These are phyloP conservation scores for Limosa lapponica DNA, from an alignment of 2,797 vertebrate genomes.

Conservation along the genomic window DNA sequence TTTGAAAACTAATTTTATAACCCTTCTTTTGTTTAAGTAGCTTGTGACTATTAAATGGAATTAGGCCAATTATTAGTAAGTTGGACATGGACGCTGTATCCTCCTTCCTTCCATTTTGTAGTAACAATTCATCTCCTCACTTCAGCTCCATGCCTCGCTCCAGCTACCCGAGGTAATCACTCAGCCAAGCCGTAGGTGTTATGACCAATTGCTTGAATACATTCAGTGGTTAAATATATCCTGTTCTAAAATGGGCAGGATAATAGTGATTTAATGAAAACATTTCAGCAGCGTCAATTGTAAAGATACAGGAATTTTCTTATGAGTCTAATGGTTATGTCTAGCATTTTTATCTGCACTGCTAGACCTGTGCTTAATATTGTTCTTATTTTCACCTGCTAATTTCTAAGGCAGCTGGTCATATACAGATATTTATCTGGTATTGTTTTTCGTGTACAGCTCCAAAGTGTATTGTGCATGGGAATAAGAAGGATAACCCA, in stretches of 20 bases:
- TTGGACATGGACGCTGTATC: not conserved
- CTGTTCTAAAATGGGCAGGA: constrained; percentile 36
- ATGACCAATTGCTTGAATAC: constrained; percentile 41
- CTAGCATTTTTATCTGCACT: not conserved
- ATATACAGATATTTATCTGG: not conserved
- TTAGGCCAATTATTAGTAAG: not conserved
- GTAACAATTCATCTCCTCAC: not conserved
- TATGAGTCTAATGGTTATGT: not conserved
- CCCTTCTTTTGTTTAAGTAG: not conserved
- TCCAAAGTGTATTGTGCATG: not conserved
- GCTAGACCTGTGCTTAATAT: not conserved
- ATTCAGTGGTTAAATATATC: constrained; percentile 52
- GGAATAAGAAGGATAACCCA: not conserved
- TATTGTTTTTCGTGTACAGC: not conserved
- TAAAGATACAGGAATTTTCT: constrained; percentile 8
- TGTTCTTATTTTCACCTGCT: not conserved
- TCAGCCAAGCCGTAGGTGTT: not conserved
- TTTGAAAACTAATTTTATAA: not conserved
- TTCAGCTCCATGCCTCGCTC: not conserved
- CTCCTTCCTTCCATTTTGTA: not conserved
- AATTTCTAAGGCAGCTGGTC: not conserved
- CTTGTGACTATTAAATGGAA: not conserved
- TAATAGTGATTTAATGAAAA: constrained; percentile 32
- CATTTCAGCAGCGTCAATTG: not conserved
- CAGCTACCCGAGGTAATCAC: not conserved